These are phyloP conservation scores for Pseudorhiza aurosa DNA, from an alignment of 30 jellyfish, hydroid and myxozoan genomes.

Conservation along the genomic window DNA sequence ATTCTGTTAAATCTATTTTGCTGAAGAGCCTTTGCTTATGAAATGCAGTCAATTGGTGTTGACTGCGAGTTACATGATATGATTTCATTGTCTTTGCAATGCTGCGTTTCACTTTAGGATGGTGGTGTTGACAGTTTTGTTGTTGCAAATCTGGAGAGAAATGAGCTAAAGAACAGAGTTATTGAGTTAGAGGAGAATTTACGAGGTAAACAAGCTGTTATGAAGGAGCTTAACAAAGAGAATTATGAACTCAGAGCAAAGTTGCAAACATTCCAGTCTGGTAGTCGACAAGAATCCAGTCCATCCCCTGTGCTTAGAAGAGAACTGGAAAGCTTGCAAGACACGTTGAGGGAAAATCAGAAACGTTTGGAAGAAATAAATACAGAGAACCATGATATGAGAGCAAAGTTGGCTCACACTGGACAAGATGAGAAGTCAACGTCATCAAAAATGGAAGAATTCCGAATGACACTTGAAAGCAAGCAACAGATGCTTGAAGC, in stretches of 20 bases:
- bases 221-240: constrained; percentile 76
- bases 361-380: constrained; percentile 63
- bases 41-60: too few species aligned
- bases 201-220: constrained; percentile 76
- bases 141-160: constrained; percentile 72
- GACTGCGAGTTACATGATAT: too few species aligned
- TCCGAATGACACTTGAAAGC: constrained; percentile 37
- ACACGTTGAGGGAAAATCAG: constrained; percentile 59
- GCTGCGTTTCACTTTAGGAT: neutral
- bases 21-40: too few species aligned
- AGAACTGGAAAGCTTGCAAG: constrained; percentile 68
- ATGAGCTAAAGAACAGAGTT: constrained; percentile 68
- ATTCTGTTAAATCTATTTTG: too few species aligned
- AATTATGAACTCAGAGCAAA: constrained; percentile 68
- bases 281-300: constrained; percentile 54
- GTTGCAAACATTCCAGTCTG: constrained; percentile 34
- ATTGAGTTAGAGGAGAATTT: constrained; percentile 74
- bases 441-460: constrained; percentile 63
- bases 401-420: constrained; percentile 53
- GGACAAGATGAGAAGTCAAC: constrained; percentile 67
- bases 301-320: constrained; percentile 71
- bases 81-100: neutral
- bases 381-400: constrained; percentile 62
- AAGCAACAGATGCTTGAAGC: constrained; percentile 68
- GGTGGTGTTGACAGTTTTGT: constrained; percentile 79